Conservation (phyloP, 2,888 invertebrate species). For the Nebria salina region DNA sequence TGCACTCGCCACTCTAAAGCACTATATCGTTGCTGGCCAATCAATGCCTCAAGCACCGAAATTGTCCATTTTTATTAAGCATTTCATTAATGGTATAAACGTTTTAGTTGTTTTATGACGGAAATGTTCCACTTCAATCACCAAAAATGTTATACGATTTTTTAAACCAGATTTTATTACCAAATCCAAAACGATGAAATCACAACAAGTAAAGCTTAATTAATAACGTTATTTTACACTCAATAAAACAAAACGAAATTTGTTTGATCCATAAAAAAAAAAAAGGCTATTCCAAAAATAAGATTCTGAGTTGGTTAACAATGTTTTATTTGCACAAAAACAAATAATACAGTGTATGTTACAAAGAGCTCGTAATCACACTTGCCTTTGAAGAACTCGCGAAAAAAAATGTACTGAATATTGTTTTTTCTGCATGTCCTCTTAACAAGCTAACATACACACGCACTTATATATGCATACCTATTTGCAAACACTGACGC, state of each 20-base stretch:
- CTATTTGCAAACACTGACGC: neutral
- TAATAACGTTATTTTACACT: no score
- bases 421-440: constrained; percentile 12
- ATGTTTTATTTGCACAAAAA: neutral
- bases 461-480: neutral
- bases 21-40: neutral
- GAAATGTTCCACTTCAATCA: neutral
- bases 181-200: no score
- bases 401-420: constrained; percentile 23
- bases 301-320: neutral
- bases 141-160: no score
- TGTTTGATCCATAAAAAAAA: no score
- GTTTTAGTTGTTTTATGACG: neutral
- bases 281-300: neutral
- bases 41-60: neutral
- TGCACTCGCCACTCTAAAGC: neutral
- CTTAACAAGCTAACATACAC: constrained; percentile 11
- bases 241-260: no score
- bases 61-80: neutral
- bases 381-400: constrained; percentile 23
- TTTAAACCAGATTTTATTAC: no score
- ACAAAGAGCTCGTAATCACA: neutral
- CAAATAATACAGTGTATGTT: neutral
- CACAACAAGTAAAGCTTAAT: no score
- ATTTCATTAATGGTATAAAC: neutral